A percentile compares a stretch with the other conserved stretches of the same genome.
These are phyloP conservation scores for Forficula auricularia DNA, from an alignment of 1,140 invertebrate genomes.

Conservation along the genomic window DNA sequence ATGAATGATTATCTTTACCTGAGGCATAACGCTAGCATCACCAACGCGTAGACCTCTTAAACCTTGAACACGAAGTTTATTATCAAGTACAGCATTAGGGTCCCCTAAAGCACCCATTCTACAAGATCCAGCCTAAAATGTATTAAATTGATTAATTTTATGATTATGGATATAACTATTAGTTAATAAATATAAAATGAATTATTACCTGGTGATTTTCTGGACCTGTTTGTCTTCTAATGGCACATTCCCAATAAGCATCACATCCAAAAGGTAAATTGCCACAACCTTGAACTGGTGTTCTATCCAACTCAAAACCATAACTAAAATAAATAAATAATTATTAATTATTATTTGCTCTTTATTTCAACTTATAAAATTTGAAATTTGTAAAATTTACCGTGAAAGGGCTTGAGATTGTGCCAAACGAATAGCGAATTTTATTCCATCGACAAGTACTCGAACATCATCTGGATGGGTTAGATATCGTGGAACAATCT, in stretches of 20 bases:
- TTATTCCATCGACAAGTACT: constrained; percentile 49
- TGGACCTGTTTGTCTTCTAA: constrained; percentile 51
- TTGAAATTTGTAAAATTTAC: not conserved
- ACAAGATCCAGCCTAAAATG: constrained; percentile 48
- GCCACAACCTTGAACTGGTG: constrained; percentile 51
- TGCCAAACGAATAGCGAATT: constrained; percentile 22
- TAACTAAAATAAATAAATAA: too few species aligned
- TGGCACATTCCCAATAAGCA: constrained; percentile 63
- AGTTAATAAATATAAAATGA: too few species aligned
- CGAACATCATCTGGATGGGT: constrained; percentile 54
- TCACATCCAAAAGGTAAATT: constrained; percentile 52
- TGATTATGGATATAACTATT: too few species aligned
- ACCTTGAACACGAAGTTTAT: constrained; percentile 45
- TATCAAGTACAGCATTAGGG: constrained; percentile 49
- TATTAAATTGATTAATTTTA: too few species aligned
- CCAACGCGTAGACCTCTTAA: constrained; percentile 50
- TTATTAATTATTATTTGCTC: too few species aligned
- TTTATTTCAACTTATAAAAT: too few species aligned
- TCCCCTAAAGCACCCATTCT: constrained; percentile 57
- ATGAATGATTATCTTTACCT: constrained; percentile 30
- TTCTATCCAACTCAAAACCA: constrained; percentile 51
- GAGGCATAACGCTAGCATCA: constrained; percentile 65
- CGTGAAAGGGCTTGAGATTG: constrained; percentile 8
- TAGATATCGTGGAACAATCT: constrained; percentile 74
- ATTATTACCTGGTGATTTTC: constrained; percentile 54